Base-by-base conservation (phyloP, 53 echinoderm and acorn worm genomes). In the Paracentrotus lividus region DNA sequence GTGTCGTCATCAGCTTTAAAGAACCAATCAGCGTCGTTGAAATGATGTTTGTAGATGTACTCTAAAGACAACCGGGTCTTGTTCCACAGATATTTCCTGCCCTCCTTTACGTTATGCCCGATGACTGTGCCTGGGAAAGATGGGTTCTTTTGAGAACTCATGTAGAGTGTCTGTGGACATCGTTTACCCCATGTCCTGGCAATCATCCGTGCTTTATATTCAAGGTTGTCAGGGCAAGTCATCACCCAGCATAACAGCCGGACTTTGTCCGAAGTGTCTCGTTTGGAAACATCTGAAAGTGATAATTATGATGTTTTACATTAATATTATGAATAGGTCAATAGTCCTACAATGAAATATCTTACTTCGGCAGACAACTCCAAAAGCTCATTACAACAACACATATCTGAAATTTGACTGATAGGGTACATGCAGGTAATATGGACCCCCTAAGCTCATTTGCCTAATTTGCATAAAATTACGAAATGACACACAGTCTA, bases 1-100 rank as follows among this genome's bases (percentile, higher is more conserved):
- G 97, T 98, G 69, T 98, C 97, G 65, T 97, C 98, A 52, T 98
- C 98, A 27, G 97, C 98, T 88, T 98, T 98, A 12, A 97, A 85
- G 75, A 98, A 98, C 98, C 98, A 98, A 85, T 98, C 98, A 0
- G 97, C 97, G 40, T 97, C 94, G 52, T 98, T 42, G n/a, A 98
- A 85, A 66, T 98, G 94, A 42, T 97, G 77, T 27, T 96, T 88
- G 68, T 96, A 98, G 33, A 98, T 59, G 52, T 97, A 94, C 36
- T 94, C 51, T 55, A 98, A 97, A 42, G 98, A 95, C 36, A 90
- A 87, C 31, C 95, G 78, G 0, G 97, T 98, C 72, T 98, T 98
- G 26, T 88, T 93, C 98, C 98, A 98, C 40, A 98, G 77, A 59
- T 77, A 87, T 2, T 92, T 88, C 13, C 98, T 89, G 13, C 97